These are phyloP conservation scores for Argentina silus DNA, from an alignment of 2,797 vertebrate genomes.

Conservation along the genomic window DNA sequence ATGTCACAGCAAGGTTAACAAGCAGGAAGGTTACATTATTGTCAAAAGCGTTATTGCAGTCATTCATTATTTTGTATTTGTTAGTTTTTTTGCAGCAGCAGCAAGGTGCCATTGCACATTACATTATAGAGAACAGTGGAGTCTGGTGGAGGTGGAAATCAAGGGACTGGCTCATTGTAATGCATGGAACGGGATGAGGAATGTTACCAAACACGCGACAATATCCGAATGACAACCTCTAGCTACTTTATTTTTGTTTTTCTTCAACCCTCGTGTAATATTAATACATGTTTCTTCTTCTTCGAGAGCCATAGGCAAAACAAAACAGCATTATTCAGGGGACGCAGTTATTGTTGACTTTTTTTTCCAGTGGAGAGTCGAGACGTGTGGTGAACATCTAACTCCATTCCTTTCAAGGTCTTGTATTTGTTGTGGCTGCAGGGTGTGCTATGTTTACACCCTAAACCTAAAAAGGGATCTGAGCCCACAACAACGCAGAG, in stretches of 20 bases:
- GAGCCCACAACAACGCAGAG: conserved; percentile 52
- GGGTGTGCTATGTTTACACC: conserved; percentile 58
- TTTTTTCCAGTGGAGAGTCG: conserved; percentile 31
- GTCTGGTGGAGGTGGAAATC: too few species aligned
- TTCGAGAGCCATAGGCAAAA: conserved; percentile 45
- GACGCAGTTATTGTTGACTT: conserved; percentile 64
- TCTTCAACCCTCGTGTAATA: too few species aligned
- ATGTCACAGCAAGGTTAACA: conserved; percentile 49
- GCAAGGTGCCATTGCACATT: too few species aligned
- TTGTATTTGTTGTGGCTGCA: conserved; percentile 55
- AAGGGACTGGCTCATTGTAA: too few species aligned
- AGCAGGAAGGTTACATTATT: conserved; percentile 54
- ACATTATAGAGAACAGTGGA: too few species aligned
- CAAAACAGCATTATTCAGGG: conserved; percentile 53
- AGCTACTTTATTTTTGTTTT: too few species aligned
- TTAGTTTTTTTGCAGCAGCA: neutral
- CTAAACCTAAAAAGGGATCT: conserved; percentile 44
- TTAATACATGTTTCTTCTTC: conserved; percentile 8
- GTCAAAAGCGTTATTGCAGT: conserved; percentile 22
- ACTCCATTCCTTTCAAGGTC: conserved; percentile 36
- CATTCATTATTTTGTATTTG: conserved; percentile 43
- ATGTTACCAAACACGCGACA: too few species aligned
- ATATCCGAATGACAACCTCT: too few species aligned
- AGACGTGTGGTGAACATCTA: too few species aligned
- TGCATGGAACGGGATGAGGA: too few species aligned